Conservation (phyloP, 2,888 invertebrate species). For the Drosophila helvetica region DNA sequence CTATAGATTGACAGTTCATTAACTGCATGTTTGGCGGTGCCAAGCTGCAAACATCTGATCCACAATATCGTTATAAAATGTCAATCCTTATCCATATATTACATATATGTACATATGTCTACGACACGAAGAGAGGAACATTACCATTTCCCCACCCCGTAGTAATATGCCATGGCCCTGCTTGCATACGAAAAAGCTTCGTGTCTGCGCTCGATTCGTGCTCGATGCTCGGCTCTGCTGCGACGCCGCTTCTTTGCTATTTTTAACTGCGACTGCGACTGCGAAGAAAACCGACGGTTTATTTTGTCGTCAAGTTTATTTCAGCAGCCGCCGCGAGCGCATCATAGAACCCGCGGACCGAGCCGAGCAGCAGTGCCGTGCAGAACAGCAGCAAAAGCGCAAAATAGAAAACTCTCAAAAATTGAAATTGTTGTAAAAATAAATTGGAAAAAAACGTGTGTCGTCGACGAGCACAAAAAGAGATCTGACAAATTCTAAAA, state of each 20-base stretch:
- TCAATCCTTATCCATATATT: too few relatives aligned
- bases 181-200: conserved; percentile 15
- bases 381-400: conserved; percentile 27
- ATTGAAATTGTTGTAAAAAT: conserved; percentile 31
- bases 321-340: conserved; percentile 69
- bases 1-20: too few relatives aligned
- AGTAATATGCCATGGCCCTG: neutral
- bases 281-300: conserved; percentile 69
- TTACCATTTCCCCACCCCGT: neutral
- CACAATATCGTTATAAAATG: too few relatives aligned
- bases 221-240: conserved; percentile 12
- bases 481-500: neutral
- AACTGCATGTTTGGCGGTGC: too few relatives aligned
- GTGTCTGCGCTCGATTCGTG: conserved; percentile 28
- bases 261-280: conserved; percentile 58
- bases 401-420: conserved; percentile 1
- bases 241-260: conserved; percentile 61
- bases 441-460: conserved; percentile 16
- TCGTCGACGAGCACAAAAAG: neutral
- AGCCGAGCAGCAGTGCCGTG: conserved; percentile 6
- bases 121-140: too few relatives aligned
- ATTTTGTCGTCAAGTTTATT: conserved; percentile 54
- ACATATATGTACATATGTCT: too few relatives aligned
- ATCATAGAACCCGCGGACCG: conserved; percentile 56
- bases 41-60: too few relatives aligned